Base-by-base conservation (phyloP, 2,113 vertebrate genomes). In the Osmerus mordax region DNA sequence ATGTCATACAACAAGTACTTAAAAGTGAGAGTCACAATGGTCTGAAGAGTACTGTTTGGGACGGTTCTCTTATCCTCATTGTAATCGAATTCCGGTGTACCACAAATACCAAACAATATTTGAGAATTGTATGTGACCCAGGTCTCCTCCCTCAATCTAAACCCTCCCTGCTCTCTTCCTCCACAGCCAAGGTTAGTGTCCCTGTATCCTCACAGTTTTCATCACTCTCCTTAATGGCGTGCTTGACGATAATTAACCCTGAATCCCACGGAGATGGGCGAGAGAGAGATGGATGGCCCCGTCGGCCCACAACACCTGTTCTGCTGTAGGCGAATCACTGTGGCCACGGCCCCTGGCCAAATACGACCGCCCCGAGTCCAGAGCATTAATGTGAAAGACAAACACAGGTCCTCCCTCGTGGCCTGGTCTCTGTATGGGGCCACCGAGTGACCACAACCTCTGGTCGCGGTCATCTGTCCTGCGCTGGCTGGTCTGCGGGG, bases 201-300 rank as follows among this genome's bases (percentile, higher is more conserved):
- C 77, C 77, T 84, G 85, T 85, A 79, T 86, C 83, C 77, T 75
- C 76, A 54, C 29, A 1, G 21, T 84, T 77, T 84, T 83, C 86
- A 89, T 88, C 87, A 61, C 77, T 92, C 86, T 91, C 86, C 86
- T 87, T 90, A 88, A 91, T 91, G 86, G 84, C 80, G 91, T 90
- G 89, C 89, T 90, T 91, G 90, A 92, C 55, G 90, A 91, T 92
- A 92, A 91, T 92, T 91, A 93, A 91, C 87, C 88, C 89, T 88
- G 89, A 91, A 89, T 91, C 87, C 88, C 86, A 88, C 87, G 74
- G 90, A 89, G 90, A 89, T 87, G 52, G 81, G 77, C 88, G 73
- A 60, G 87, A 70, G 83, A 81, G 87, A 92, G 89, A 92, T 92
- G 90, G 88, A 91, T 91, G 87, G 88, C 83, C 87, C 85, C 76